Evolutionary conservation across 2,113 vertebrate genomes (phyloP), one percentile per base, ranked within the genome.

Genomic region (Perccottus glenii): DNA sequence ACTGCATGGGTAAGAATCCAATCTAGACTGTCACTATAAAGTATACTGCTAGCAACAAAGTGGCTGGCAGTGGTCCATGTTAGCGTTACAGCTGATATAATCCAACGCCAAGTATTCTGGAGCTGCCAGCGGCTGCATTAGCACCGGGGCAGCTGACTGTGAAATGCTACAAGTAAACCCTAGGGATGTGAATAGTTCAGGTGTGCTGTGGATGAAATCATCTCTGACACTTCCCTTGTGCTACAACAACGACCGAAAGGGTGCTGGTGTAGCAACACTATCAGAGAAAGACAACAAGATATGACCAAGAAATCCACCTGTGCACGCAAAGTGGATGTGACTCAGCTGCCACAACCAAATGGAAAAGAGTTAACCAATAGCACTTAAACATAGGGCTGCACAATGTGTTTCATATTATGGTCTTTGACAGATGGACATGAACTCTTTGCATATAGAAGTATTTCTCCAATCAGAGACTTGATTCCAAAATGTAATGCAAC

Each of bases 21-120:
- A 90, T 82, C 83, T 77, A 69, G 44, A 76, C 83, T 85, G 88
- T 85, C 89, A 88, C 81, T 66, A 75, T 89, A 86, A 88, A 88
- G 84, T 84, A 82, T 71, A 64, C 53, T 35, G 75, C 70, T 5
- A 49, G 78, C 84, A 78, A 70, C 80, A 74, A 68, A 87, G 80
- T 60, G 76, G 70, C 74, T 90, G 87, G 84, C 87, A 82, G 67
- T 46, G 7, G 58, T 84, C 83, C 85, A 80, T 67, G 79, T 82
- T 78, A 85, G 78, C 27, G 73, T 78, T 78, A 73, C 85, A 69
- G 77, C 76, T 80, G 79, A 87, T 90, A 83, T 73, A 78, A 88
- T 87, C 88, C 82, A 38, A 33, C 68, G 62, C 69, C 44, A 67
- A 78, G 77, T 60, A 73, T 61, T 8, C 60, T 32, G 60, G 14